Evolutionary conservation across 2,113 vertebrate genomes (phyloP).

Genomic region (Xenus cinereus): DNA sequence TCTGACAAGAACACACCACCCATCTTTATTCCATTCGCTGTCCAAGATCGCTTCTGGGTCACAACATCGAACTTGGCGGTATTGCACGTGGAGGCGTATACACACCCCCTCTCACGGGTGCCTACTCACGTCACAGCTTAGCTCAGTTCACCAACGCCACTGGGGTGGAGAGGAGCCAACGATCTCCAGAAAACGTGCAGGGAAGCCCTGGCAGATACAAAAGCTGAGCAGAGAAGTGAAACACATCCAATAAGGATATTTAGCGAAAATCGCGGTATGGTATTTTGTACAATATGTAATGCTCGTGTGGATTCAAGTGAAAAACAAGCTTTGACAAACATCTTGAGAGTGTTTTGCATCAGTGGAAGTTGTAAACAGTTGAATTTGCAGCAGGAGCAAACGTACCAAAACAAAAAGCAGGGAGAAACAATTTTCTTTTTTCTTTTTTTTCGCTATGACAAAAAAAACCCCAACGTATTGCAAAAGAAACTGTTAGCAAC

Average conservation of each 20-base stretch:
- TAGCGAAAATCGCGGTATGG: background rate
- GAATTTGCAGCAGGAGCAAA: background rate
- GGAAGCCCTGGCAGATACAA: background rate
- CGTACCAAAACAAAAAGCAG: background rate
- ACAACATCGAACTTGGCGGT: background rate
- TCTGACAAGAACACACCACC: background rate
- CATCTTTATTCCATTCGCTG: background rate
- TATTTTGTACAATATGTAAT: background rate
- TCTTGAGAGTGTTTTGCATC: constrained; percentile 28
- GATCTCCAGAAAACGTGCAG: background rate
- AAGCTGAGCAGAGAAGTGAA: background rate
- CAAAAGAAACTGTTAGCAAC: background rate
- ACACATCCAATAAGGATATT: background rate
- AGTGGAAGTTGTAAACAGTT: background rate
- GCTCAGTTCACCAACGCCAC: background rate
- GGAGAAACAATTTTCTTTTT: background rate
- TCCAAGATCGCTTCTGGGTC: background rate
- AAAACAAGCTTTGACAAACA: constrained; percentile 57
- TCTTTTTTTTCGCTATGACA: background rate
- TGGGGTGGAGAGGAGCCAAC: background rate
- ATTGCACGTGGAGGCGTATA: background rate
- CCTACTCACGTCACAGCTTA: rapidly evolving
- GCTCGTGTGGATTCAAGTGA: background rate
- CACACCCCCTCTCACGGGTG: rapidly evolving
- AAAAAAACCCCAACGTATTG: background rate